Percentiles rank a stretch among this genome's conserved stretches.
phyloP scores from a whole-genome alignment of 2,888 invertebrate species.

The Mycalesis mineus region DNA sequence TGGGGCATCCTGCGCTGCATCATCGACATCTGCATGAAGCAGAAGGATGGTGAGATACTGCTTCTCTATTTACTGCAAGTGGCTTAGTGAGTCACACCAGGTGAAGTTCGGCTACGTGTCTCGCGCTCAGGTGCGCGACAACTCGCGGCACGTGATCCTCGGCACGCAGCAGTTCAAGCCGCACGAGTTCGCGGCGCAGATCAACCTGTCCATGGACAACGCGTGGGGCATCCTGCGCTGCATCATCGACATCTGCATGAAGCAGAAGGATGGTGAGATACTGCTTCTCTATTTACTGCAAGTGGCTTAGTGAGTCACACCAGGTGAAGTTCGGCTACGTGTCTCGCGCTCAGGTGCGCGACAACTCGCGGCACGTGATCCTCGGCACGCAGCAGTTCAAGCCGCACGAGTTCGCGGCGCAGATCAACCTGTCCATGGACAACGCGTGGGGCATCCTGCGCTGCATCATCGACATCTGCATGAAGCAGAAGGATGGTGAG shows the following conservation, averaged over 20 bases:
- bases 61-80: too few relatives aligned
- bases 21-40: conserved; percentile 97
- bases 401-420: conserved; percentile 98
- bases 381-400: conserved; percentile 98
- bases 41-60: conserved; percentile 88
- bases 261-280: conserved; percentile 91
- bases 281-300: too few relatives aligned
- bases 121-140: conserved; percentile 93
- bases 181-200: conserved; percentile 98
- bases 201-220: conserved; percentile 99
- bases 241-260: conserved; percentile 97
- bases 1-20: conserved; percentile 99
- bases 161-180: conserved; percentile 99
- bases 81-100: conserved; percentile 96
- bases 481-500: conserved; percentile 96
- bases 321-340: conserved; percentile 99
- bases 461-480: conserved; percentile 97
- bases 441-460: conserved; percentile 99
- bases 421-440: conserved; percentile 99
- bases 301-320: conserved; percentile 96
- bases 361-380: conserved; percentile 97
- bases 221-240: conserved; percentile 99
- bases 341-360: conserved; percentile 94
- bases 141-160: conserved; percentile 96
- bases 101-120: conserved; percentile 99